Conservation (phyloP, 2,888 invertebrate genomes). For the Cheilosia soror region DNA sequence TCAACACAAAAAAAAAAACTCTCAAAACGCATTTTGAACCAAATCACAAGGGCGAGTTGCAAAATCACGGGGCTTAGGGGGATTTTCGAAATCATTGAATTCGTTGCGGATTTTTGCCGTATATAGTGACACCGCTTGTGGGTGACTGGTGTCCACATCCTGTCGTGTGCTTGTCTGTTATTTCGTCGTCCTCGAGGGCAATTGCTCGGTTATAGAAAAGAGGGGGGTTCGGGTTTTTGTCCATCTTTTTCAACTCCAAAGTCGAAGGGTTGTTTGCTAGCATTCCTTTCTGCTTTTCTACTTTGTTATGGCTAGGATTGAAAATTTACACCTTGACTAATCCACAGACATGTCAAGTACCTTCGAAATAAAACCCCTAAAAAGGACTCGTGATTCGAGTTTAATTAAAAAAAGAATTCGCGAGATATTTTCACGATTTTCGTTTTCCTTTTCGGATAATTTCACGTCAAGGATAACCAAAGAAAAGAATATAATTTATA, state of each 20-base stretch:
- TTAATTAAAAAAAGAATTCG: conserved; percentile 70
- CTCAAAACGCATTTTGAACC: conserved; percentile 47
- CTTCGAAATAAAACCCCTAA: conserved; percentile 19
- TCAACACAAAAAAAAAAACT: conserved; percentile 17
- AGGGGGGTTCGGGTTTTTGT: conserved; percentile 26
- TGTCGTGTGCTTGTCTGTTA: conserved; percentile 34
- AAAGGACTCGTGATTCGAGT: conserved; percentile 61
- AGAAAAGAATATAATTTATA: conserved; percentile 55
- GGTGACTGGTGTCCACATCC: conserved; percentile 68
- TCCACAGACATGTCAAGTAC: conserved; percentile 42
- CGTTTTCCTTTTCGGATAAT: conserved; percentile 21
- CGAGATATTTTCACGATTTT: conserved; percentile 58
- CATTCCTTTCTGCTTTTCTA: conserved; percentile 41
- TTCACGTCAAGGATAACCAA: conserved; percentile 62
- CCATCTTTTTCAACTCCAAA: conserved; percentile 19
- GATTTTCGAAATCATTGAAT: conserved; percentile 48
- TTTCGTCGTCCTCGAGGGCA: conserved; percentile 47
- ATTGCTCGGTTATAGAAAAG: conserved; percentile 62
- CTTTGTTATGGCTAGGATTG: conserved; percentile 26
- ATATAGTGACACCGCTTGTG: conserved; percentile 59
- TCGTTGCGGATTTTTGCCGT: conserved; percentile 53
- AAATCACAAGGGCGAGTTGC: conserved; percentile 30
- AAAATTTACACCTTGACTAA: conserved; percentile 69
- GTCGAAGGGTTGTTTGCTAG: conserved; percentile 49
- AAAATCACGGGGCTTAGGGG: conserved; percentile 34